phyloP scores from a whole-genome alignment of 2,797 vertebrate genomes.

The Tapirus indicus region DNA sequence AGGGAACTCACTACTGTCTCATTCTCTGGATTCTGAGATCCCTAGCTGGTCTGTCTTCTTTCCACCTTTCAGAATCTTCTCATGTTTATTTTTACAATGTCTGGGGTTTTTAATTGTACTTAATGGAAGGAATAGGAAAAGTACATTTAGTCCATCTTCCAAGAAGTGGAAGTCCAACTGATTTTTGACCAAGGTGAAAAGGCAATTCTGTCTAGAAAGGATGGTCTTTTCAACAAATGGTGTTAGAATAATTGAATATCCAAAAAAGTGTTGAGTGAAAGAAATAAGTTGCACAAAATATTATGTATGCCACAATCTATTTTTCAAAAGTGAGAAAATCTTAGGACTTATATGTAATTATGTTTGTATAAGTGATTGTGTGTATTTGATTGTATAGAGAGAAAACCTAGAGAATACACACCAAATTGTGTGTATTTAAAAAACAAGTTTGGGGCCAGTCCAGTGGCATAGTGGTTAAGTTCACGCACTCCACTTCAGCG shows the following conservation, averaged over 20 bases:
- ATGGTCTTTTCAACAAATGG: not conserved
- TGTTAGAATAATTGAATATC: not conserved
- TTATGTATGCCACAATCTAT: not conserved
- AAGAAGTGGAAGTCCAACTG: not conserved
- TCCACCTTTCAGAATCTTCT: not conserved
- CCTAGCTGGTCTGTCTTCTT: not conserved
- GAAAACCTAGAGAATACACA: not conserved
- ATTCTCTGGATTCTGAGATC: not conserved
- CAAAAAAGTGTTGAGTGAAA: not conserved
- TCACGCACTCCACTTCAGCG: too few relatives aligned
- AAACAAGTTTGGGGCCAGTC: not conserved
- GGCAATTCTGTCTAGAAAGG: not conserved
- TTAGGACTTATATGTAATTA: not conserved
- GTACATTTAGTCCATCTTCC: not conserved
- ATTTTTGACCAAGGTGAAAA: not conserved
- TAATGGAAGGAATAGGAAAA: not conserved
- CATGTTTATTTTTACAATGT: not conserved
- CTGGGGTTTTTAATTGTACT: not conserved
- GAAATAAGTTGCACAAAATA: not conserved
- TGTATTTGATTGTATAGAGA: not conserved
- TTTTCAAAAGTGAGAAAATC: conserved; percentile 21
- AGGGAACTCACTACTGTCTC: not conserved
- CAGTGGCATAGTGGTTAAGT: too few relatives aligned
- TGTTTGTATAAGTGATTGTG: not conserved
- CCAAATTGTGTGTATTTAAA: not conserved